phyloP scores from a whole-genome alignment of 2,797 vertebrate species.

The Sebastes reedi region DNA sequence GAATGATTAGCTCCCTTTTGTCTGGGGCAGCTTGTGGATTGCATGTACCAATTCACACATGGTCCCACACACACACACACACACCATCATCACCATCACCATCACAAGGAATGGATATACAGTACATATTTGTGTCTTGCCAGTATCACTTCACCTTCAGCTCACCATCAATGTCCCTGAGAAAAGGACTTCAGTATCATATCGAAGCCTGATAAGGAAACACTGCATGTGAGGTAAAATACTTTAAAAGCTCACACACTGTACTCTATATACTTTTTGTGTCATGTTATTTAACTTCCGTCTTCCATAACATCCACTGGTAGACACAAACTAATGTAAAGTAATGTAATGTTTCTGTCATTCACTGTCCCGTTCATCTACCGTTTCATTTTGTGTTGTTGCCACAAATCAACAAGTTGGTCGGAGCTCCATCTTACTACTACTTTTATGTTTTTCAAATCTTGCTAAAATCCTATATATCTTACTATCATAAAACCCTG shows the following conservation, averaged over 20 bases:
- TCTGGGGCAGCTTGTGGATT: slow-evolving; percentile 74
- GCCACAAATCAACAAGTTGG: no score
- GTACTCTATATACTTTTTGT: not conserved
- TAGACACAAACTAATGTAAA: not conserved
- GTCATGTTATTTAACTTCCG: not conserved
- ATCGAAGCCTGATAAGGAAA: not conserved
- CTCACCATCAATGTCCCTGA: not conserved
- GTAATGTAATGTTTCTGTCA: no score
- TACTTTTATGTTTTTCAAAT: no score
- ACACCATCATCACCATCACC: not conserved
- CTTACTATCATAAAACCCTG: no score
- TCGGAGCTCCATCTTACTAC: no score
- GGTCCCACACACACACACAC: not conserved
- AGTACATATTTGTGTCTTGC: not conserved
- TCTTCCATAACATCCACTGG: not conserved
- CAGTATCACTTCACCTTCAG: not conserved
- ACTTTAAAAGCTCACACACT: not conserved
- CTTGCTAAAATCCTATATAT: no score
- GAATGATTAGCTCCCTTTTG: slow-evolving; percentile 82
- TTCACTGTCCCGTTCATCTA: accelerated
- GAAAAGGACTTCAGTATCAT: not conserved
- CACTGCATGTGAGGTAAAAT: not conserved
- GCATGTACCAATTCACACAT: slow-evolving; percentile 29
- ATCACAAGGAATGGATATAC: not conserved
- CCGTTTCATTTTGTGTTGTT: no score